phyloP scores from a whole-genome alignment of 2,797 vertebrate species.

The Sebastes elongatus region DNA sequence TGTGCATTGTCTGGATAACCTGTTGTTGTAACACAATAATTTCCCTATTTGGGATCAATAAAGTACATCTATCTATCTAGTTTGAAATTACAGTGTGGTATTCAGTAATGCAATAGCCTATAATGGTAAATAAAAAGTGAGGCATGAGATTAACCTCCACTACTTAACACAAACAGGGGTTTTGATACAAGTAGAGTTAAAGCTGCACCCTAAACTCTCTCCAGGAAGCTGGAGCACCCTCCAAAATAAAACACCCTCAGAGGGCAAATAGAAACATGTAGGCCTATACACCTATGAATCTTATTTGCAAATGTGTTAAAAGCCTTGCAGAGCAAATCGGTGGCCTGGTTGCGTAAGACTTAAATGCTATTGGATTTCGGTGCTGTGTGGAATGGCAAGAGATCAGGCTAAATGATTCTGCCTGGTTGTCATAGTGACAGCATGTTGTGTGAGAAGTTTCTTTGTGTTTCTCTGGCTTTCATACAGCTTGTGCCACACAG shows the following conservation, averaged over 20 bases:
- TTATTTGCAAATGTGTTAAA: constrained; percentile 70
- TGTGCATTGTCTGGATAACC: too few relatives aligned
- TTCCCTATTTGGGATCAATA: too few relatives aligned
- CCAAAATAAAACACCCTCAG: constrained; percentile 18
- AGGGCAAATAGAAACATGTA: not conserved
- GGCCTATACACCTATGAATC: constrained; percentile 40
- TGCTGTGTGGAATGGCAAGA: constrained; percentile 81
- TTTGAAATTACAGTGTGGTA: not conserved
- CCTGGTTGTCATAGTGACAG: constrained; percentile 86
- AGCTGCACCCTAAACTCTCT: constrained; percentile 7
- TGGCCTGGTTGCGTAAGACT: constrained; percentile 77
- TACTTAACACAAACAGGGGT: not conserved
- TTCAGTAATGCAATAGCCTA: not conserved
- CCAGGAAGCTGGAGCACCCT: not conserved
- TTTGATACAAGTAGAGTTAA: not conserved
- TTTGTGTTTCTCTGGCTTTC: constrained; percentile 80
- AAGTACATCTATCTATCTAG: not conserved
- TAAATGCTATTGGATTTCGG: constrained; percentile 83
- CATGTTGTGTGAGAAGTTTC: constrained; percentile 84
- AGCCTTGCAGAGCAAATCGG: constrained; percentile 64
- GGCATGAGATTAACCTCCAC: not conserved
- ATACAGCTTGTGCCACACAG: constrained; percentile 69
- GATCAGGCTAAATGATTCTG: constrained; percentile 84
- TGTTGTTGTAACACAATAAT: too few relatives aligned
- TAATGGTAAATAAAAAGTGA: constrained; percentile 1